Evolutionary conservation across 2,113 vertebrate genomes (phyloP).

Genomic region (Podarcis cretensis): DNA sequence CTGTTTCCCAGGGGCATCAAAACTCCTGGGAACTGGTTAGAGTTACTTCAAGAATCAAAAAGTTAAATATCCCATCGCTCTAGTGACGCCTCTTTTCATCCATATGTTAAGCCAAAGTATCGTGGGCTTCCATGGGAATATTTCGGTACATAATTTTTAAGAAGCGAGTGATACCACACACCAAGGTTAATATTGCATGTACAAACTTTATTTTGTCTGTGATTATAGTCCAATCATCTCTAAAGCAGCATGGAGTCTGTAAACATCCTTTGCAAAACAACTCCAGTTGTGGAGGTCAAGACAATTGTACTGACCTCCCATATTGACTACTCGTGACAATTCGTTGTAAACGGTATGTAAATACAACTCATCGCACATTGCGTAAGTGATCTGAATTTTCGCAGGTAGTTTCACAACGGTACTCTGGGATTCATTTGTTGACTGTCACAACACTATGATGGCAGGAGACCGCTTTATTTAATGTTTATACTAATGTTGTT

Average conservation of each 20-base stretch:
- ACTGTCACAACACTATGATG: neutral
- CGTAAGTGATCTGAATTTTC: neutral
- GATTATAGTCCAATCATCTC: neutral
- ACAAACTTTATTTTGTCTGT: neutral
- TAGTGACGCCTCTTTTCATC: neutral
- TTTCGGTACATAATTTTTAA: neutral
- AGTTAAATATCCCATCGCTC: neutral
- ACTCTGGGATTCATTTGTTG: neutral
- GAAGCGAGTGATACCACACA: neutral
- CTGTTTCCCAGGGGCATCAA: neutral
- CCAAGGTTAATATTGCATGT: neutral
- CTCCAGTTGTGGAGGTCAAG: neutral
- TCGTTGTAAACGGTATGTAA: neutral
- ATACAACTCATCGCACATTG: neutral
- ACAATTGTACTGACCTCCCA: neutral
- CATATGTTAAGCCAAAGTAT: neutral
- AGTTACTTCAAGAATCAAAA: neutral
- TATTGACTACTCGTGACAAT: neutral
- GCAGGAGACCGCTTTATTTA: no score
- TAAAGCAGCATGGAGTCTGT: neutral
- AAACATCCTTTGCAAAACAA: conserved; percentile 13
- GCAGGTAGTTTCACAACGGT: neutral
- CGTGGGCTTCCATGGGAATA: neutral
- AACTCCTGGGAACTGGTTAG: neutral
- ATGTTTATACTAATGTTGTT: no score